phyloP scores from a whole-genome alignment of 2,888 invertebrate species.

The Chaetoderma sp. region DNA sequence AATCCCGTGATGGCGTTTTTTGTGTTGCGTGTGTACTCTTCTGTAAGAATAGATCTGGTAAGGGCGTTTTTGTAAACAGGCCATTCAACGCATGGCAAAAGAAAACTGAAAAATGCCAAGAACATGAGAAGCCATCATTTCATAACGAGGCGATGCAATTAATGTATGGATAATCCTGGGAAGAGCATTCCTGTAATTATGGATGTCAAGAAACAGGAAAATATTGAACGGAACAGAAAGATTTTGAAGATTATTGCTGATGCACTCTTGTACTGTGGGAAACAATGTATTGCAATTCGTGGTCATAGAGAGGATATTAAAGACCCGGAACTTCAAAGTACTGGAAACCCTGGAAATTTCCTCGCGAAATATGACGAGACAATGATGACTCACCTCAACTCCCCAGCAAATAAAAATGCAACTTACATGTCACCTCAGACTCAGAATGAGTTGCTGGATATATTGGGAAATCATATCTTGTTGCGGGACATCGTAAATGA shows the following conservation, averaged over 20 bases:
- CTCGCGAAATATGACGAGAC: slow-evolving; percentile 10
- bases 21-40: slow-evolving; percentile 2
- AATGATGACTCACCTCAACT: neutral
- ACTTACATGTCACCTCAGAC: slow-evolving; percentile 12
- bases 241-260: neutral
- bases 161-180: too few species aligned
- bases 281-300: slow-evolving; percentile 25
- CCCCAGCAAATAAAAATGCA: neutral
- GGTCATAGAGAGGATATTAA: slow-evolving; percentile 11
- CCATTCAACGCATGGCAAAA: too few species aligned
- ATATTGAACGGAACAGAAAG: neutral
- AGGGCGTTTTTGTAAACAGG: slow-evolving; percentile 7
- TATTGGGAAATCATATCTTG: slow-evolving; percentile 12
- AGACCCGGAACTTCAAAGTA: neutral
- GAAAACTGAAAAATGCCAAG: neutral
- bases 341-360: slow-evolving; percentile 20
- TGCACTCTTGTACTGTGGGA: slow-evolving; percentile 10
- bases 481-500: too few species aligned
- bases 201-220: neutral
- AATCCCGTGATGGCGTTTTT: neutral
- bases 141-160: neutral
- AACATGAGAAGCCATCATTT: too few species aligned
- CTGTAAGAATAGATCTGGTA: neutral
- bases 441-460: slow-evolving; percentile 10
- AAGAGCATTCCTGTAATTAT: neutral